Evolutionary conservation across 2,113 vertebrate species (phyloP).

Genomic region (Lagenorhynchus albirostris): DNA sequence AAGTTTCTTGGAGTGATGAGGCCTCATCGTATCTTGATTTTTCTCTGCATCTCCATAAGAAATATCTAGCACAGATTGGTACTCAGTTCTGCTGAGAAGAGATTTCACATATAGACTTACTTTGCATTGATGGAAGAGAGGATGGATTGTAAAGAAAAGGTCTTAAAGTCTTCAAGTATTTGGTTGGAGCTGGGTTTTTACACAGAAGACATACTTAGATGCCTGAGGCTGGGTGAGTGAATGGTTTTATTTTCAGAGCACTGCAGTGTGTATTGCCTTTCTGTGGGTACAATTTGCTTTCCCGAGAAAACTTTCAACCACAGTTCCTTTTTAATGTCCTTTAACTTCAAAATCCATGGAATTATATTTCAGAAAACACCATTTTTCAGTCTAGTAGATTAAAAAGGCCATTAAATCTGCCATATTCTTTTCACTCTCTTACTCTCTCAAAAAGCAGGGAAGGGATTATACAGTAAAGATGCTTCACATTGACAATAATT

Average conservation of each 20-base stretch:
- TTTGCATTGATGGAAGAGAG: neutral
- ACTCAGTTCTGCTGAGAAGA: neutral
- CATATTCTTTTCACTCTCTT: conserved; percentile 16
- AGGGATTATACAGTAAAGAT: conserved; percentile 2
- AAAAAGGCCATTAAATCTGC: conserved; percentile 19
- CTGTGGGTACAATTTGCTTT: neutral
- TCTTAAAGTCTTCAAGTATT: neutral
- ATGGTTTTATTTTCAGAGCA: neutral
- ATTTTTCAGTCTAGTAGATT: conserved; percentile 1
- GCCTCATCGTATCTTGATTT: neutral
- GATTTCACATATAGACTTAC: neutral
- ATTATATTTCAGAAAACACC: conserved; percentile 15
- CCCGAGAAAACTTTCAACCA: neutral
- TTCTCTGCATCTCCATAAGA: neutral
- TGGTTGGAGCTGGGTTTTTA: neutral
- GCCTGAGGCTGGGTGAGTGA: neutral
- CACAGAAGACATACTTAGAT: neutral
- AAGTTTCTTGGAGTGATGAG: neutral
- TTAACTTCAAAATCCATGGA: conserved; percentile 17
- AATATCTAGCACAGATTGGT: neutral
- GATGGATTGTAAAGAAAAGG: neutral
- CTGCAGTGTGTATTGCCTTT: neutral
- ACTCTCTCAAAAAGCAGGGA: neutral
- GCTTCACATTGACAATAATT: conserved; percentile 57
- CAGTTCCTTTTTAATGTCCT: neutral